phyloP scores from a whole-genome alignment of 2,888 invertebrate species.

The Nasonia oneida region DNA sequence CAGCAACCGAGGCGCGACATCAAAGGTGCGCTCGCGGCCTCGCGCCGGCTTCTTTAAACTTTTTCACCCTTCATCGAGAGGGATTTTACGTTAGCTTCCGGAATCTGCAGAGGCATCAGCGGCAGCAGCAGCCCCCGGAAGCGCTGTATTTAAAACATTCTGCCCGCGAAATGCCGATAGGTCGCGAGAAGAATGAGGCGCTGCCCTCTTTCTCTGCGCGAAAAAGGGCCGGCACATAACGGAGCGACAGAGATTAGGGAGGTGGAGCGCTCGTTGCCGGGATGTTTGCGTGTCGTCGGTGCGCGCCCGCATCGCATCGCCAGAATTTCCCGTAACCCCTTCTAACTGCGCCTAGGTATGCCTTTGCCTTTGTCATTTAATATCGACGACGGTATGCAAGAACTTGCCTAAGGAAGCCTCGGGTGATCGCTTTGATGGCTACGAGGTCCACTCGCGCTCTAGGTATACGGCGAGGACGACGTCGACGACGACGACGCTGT shows the following conservation, averaged over 20 bases:
- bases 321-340: slow-evolving; percentile 75
- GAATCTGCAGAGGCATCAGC: slow-evolving; percentile 36
- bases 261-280: slow-evolving; percentile 24
- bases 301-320: slow-evolving; percentile 69
- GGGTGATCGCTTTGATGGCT: slow-evolving; percentile 78
- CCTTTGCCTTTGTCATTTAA: slow-evolving; percentile 80
- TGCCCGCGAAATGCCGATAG: slow-evolving; percentile 77
- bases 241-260: not conserved
- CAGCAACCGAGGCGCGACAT: slow-evolving; percentile 69
- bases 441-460: slow-evolving; percentile 61
- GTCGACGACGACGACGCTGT: not conserved
- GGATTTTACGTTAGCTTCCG: slow-evolving; percentile 61
- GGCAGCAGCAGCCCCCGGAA: slow-evolving; percentile 50
- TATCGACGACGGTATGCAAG: slow-evolving; percentile 78
- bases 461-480: not conserved
- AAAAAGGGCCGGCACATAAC: not conserved
- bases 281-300: slow-evolving; percentile 69
- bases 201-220: not conserved
- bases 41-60: slow-evolving; percentile 73
- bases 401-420: slow-evolving; percentile 76
- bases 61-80: slow-evolving; percentile 74
- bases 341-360: slow-evolving; percentile 73
- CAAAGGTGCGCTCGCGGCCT: slow-evolving; percentile 70
- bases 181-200: slow-evolving; percentile 53
- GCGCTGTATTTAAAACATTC: slow-evolving; percentile 77